phyloP scores from a whole-genome alignment of 2,797 vertebrate genomes.

The Enteromius trimaculatus region DNA sequence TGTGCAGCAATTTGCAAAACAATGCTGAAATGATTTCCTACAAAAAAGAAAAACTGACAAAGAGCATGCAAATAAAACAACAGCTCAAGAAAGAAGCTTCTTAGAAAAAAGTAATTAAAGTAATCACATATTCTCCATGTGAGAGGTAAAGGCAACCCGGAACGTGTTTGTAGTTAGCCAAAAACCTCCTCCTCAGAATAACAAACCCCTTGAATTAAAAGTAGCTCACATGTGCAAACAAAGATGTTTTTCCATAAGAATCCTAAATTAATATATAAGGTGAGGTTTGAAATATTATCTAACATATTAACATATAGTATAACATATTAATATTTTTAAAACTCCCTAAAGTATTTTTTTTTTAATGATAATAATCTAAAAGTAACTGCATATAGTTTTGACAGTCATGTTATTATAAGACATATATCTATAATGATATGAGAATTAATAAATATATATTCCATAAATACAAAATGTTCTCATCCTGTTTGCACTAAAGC shows the following conservation, averaged over 20 bases:
- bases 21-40: slow-evolving; percentile 10
- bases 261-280: background rate
- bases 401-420: background rate
- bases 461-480: background rate
- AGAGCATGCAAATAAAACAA: background rate
- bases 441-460: background rate
- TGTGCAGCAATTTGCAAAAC: background rate
- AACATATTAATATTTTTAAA: background rate
- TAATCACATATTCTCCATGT: background rate
- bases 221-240: background rate
- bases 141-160: background rate
- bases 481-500: background rate
- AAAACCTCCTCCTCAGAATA: background rate
- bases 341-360: background rate
- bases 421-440: background rate
- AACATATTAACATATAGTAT: no score
- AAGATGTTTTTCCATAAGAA: background rate
- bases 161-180: background rate
- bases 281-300: slow-evolving; percentile 13
- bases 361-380: background rate
- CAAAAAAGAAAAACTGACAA: background rate
- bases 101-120: slow-evolving; percentile 24
- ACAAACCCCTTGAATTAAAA: background rate
- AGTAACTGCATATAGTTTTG: background rate
- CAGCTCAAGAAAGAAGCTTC: background rate